These are phyloP conservation scores for Drosophila paramelanica DNA, from an alignment of 2,888 invertebrate species.

Conservation along the genomic window DNA sequence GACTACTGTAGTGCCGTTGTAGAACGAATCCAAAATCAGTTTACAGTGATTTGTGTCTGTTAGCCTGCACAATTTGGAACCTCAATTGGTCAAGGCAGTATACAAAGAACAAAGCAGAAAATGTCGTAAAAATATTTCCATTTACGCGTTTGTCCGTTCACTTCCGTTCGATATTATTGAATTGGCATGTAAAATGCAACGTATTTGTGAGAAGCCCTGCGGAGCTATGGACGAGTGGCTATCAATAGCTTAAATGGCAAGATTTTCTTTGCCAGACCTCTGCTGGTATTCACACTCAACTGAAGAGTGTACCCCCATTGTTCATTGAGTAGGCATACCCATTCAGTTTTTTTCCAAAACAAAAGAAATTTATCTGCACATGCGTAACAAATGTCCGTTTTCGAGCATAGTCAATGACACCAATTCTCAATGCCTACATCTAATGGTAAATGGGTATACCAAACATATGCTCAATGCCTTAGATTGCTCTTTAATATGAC, in stretches of 20 bases:
- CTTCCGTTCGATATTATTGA: conserved; percentile 55
- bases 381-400: conserved; percentile 66
- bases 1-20: neutral
- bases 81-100: conserved; percentile 47
- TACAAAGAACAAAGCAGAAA: conserved; percentile 25
- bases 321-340: conserved; percentile 61
- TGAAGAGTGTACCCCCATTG: conserved; percentile 61
- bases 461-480: conserved; percentile 13
- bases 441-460: conserved; percentile 18
- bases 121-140: conserved; percentile 41
- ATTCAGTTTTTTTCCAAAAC: conserved; percentile 59
- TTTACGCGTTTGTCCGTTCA: conserved; percentile 38
- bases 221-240: conserved; percentile 72
- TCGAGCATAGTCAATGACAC: conserved; percentile 38
- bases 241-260: conserved; percentile 57
- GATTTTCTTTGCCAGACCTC: conserved; percentile 50
- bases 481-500: conserved; percentile 19
- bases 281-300: conserved; percentile 70
- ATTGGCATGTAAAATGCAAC: conserved; percentile 75
- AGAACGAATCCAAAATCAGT: neutral
- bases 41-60: conserved; percentile 18
- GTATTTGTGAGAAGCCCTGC: conserved; percentile 61
- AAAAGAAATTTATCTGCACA: conserved; percentile 60
- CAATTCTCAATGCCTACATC: conserved; percentile 39
- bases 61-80: conserved; percentile 20